A percentile compares a stretch with the other conserved stretches of the same genome.
phyloP scores from a whole-genome alignment of 2,797 vertebrate species.

The Adrianichthys oophorus region DNA sequence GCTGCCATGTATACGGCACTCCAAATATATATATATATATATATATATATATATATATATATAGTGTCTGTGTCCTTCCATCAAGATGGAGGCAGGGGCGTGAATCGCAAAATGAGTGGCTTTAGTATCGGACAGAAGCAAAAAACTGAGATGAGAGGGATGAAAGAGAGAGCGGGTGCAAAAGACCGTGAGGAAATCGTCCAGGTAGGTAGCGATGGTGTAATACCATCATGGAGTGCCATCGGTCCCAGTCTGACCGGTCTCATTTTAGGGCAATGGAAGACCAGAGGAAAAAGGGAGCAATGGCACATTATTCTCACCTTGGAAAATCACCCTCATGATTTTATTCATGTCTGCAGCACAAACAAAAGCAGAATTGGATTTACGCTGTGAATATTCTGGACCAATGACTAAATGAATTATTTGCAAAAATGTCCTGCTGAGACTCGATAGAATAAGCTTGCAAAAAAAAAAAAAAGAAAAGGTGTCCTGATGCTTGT shows the following conservation, averaged over 20 bases:
- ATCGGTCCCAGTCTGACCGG: conserved; percentile 66
- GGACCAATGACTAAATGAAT: conserved; percentile 62
- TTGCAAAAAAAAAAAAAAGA: background rate
- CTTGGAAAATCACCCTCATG: conserved; percentile 71
- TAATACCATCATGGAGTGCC: conserved; percentile 60
- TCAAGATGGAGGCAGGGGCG: conserved; percentile 66
- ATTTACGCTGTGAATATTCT: conserved; percentile 74
- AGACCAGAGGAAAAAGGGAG: conserved; percentile 56
- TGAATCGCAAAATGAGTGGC: conserved; percentile 56
- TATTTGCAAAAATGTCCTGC: conserved; percentile 57
- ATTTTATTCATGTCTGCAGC: conserved; percentile 74
- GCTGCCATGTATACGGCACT: conserved; percentile 24
- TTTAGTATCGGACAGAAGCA: conserved; percentile 61
- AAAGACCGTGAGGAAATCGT: conserved; percentile 36
- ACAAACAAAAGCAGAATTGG: conserved; percentile 76
- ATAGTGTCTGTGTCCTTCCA: conserved; percentile 25
- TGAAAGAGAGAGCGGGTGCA: conserved; percentile 20
- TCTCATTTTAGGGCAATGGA: conserved; percentile 74
- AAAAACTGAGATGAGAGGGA: conserved; percentile 49
- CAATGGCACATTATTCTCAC: conserved; percentile 68
- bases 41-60: background rate
- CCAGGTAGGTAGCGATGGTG: conserved; percentile 56
- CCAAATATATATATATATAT: conserved; percentile 32
- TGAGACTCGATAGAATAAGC: conserved; percentile 17
- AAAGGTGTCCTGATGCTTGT: conserved; percentile 1